A percentile compares a stretch with the other conserved stretches of the same genome.
phyloP scores from a whole-genome alignment of 2,113 vertebrate genomes.

The Psittacus erithacus region DNA sequence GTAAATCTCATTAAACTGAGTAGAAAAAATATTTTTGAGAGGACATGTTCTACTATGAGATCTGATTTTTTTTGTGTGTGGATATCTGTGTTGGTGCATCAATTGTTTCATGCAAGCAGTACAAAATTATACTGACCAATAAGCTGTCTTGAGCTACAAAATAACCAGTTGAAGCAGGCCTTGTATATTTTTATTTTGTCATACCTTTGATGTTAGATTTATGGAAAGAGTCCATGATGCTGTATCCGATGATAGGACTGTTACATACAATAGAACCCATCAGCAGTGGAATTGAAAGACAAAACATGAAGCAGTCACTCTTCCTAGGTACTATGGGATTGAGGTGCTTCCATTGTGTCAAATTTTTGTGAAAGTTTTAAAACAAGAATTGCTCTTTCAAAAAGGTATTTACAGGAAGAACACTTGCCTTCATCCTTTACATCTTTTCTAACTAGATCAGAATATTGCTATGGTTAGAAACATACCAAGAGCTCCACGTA shows the following conservation, averaged over 20 bases:
- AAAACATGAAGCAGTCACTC: background rate
- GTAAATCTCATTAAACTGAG: background rate
- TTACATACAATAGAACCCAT: background rate
- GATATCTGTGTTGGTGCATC: background rate
- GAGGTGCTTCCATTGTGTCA: background rate
- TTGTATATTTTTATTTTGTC: background rate
- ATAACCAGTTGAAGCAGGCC: background rate
- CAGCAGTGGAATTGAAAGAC: background rate
- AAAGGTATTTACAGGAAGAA: background rate
- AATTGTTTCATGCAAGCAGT: background rate
- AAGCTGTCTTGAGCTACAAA: background rate
- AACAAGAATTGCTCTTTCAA: background rate
- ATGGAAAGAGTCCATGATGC: background rate
- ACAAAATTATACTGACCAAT: background rate
- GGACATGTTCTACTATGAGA: background rate
- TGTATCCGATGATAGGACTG: background rate
- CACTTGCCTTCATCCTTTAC: background rate
- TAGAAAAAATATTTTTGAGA: background rate
- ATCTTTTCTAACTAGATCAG: background rate
- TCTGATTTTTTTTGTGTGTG: background rate
- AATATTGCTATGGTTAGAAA: background rate
- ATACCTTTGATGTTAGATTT: background rate
- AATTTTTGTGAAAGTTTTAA: background rate
- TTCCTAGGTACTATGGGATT: background rate
- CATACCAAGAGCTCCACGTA: background rate